Evolutionary conservation across 1,140 invertebrate species (phyloP).

Genomic region (Drosophila funebris): DNA sequence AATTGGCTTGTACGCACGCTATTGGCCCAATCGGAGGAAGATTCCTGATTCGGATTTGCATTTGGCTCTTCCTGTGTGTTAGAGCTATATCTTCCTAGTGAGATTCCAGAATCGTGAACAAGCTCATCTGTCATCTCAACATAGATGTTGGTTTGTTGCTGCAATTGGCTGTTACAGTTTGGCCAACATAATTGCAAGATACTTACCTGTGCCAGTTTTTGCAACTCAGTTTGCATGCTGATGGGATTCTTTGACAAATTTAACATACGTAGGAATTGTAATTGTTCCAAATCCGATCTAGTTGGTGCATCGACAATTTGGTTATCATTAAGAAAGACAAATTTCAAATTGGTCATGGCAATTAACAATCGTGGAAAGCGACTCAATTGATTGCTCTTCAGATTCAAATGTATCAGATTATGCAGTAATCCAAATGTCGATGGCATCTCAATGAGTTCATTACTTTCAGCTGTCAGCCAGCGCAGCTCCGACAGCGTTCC

Average conservation of each 20-base stretch:
- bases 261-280: slow-evolving; percentile 84
- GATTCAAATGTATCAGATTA: slow-evolving; percentile 85
- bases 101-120: neutral
- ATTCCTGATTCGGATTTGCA: neutral
- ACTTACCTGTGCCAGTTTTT: slow-evolving; percentile 49
- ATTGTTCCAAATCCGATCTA: slow-evolving; percentile 67
- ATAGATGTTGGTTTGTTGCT: slow-evolving; percentile 60
- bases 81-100: neutral
- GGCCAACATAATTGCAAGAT: neutral
- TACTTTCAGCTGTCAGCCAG: slow-evolving; percentile 87
- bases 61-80: slow-evolving; percentile 16
- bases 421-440: slow-evolving; percentile 84
- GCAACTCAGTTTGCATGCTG: slow-evolving; percentile 55
- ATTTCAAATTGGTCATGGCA: slow-evolving; percentile 85
- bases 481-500: slow-evolving; percentile 85
- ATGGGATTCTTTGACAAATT: slow-evolving; percentile 85
- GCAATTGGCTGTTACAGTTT: neutral
- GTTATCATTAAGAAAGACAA: slow-evolving; percentile 86
- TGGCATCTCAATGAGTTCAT: slow-evolving; percentile 85
- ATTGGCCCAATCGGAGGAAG: slow-evolving; percentile 86
- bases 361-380: slow-evolving; percentile 84
- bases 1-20: slow-evolving; percentile 86
- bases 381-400: slow-evolving; percentile 85
- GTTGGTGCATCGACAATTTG: slow-evolving; percentile 72
- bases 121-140: slow-evolving; percentile 39